These are phyloP conservation scores for Phylloscopus trochiloides DNA, from an alignment of 2,113 vertebrate genomes.

Conservation along the genomic window DNA sequence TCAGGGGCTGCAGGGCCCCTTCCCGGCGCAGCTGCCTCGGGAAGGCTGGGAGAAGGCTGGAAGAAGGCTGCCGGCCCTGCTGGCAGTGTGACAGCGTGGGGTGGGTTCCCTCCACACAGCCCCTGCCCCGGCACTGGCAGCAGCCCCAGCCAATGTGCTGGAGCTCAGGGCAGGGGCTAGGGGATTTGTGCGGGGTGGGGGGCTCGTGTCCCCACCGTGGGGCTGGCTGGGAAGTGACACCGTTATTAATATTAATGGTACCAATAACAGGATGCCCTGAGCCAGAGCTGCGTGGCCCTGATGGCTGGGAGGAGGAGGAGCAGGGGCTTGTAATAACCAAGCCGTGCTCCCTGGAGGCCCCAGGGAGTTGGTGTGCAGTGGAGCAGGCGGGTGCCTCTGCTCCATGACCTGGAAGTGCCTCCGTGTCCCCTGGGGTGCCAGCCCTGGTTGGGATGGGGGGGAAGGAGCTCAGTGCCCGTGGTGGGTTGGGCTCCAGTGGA, in stretches of 20 bases:
- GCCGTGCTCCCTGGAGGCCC: not conserved
- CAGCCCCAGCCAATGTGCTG: not conserved
- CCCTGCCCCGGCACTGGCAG: not conserved
- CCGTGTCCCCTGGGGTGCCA: not conserved
- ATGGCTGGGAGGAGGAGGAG: not conserved
- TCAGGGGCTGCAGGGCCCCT: slow-evolving; percentile 33
- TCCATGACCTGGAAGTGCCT: not conserved
- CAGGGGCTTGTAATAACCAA: not conserved
- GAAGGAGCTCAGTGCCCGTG: not conserved
- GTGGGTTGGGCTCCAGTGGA: not conserved
- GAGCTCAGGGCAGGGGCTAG: not conserved
- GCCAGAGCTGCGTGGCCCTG: accelerated
- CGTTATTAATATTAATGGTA: not conserved
- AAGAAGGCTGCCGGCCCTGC: not conserved
- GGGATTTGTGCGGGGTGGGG: accelerated
- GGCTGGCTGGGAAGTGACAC: not conserved
- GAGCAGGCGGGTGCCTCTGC: not conserved
- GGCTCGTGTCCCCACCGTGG: not conserved
- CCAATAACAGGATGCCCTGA: accelerated
- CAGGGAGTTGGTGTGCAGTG: not conserved
- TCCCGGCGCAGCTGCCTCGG: slow-evolving; percentile 24
- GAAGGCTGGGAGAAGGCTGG: not conserved
- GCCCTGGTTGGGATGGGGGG: not conserved
- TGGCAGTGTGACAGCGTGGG: slow-evolving; percentile 4
- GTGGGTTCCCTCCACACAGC: not conserved